phyloP scores from a whole-genome alignment of 2,888 invertebrate species.

The Brenthis ino region DNA sequence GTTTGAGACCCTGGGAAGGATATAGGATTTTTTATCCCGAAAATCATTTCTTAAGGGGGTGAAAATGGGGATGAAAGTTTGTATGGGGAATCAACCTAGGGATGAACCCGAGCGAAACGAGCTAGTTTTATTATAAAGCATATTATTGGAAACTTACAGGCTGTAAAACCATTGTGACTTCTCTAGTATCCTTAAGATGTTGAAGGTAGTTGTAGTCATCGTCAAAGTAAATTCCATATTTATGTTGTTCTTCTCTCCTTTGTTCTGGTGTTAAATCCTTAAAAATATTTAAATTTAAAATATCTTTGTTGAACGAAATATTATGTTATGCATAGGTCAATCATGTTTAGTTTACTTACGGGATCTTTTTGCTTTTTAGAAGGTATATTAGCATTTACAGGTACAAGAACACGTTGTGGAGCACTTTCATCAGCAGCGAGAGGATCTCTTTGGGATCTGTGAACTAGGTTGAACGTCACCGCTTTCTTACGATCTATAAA shows the following conservation, averaged over 20 bases:
- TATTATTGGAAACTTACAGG: constrained; percentile 56
- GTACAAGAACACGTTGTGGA: constrained; percentile 92
- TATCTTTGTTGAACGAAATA: constrained; percentile 13
- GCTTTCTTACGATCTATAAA: constrained; percentile 96
- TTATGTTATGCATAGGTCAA: constrained; percentile 9
- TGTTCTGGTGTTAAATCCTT: constrained; percentile 75
- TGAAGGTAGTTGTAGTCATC: constrained; percentile 98
- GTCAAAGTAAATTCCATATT: constrained; percentile 96
- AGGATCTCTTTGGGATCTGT: constrained; percentile 97
- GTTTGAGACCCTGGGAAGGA: too few species aligned
- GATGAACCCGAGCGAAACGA: too few species aligned
- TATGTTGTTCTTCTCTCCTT: constrained; percentile 87
- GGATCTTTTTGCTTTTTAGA: constrained; percentile 65
- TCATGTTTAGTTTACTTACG: constrained; percentile 53
- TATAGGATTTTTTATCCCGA: too few species aligned
- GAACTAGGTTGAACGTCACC: constrained; percentile 95
- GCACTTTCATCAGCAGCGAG: constrained; percentile 93
- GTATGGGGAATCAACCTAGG: too few species aligned
- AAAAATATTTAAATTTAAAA: constrained; percentile 24
- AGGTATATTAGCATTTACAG: constrained; percentile 77
- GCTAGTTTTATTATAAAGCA: not conserved
- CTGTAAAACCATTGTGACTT: constrained; percentile 81
- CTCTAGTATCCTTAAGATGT: constrained; percentile 88
- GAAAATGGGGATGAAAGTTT: too few species aligned
- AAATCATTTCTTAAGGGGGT: too few species aligned